Percentiles rank a stretch among this genome's conserved stretches.
These are phyloP conservation scores for Ormyrus pomaceus DNA, from an alignment of 2,888 invertebrate genomes.

Conservation along the genomic window DNA sequence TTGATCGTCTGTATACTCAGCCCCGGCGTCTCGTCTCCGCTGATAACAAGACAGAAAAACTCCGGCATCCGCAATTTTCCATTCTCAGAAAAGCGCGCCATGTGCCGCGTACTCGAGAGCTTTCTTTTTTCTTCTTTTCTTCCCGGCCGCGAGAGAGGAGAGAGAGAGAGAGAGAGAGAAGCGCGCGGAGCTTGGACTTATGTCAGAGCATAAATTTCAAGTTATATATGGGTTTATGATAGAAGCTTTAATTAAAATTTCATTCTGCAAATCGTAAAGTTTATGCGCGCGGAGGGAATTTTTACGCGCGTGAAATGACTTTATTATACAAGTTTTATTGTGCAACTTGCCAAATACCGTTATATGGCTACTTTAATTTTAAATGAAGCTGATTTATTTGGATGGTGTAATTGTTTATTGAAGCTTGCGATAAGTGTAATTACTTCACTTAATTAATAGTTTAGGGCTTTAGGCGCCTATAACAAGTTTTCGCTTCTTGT, in stretches of 20 bases:
- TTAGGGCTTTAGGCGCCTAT: background rate
- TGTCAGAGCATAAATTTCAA: conserved; percentile 52
- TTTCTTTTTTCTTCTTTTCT: conserved; percentile 13
- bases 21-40: too few relatives aligned
- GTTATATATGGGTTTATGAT: conserved; percentile 42
- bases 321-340: conserved; percentile 40
- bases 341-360: background rate
- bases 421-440: background rate
- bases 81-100: conserved; percentile 44
- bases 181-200: conserved; percentile 10
- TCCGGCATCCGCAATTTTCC: conserved; percentile 13
- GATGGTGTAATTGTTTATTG: background rate
- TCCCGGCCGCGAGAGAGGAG: background rate
- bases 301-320: conserved; percentile 43
- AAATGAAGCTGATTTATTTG: conserved; percentile 34
- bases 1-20: too few relatives aligned
- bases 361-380: conserved; percentile 28
- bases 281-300: conserved; percentile 32
- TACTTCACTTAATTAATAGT: background rate
- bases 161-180: background rate
- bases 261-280: conserved; percentile 50
- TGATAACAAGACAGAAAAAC: too few relatives aligned
- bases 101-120: conserved; percentile 7
- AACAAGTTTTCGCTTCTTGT: background rate
- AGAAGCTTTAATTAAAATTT: conserved; percentile 50